Evolutionary conservation across 2,113 vertebrate species (phyloP), one percentile per base, ranked within the genome.

Genomic region (Datnioides undecimradiatus): DNA sequence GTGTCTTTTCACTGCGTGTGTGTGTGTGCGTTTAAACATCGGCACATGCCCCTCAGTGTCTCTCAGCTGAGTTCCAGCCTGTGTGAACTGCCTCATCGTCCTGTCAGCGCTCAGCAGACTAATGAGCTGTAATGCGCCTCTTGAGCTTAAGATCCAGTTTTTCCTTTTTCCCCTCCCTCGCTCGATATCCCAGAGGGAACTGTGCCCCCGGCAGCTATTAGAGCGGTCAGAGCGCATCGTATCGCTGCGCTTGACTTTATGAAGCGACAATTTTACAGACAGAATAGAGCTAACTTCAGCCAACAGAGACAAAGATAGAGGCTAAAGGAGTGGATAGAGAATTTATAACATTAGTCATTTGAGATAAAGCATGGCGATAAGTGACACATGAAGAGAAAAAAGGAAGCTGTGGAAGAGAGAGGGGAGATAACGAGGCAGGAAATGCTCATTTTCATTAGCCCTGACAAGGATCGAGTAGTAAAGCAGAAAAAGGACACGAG

Each of bases 71-170:
- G 63, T 54, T 79, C 58, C 46, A 68, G 63, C n/a, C 36, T 66
- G 75, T 65, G 72, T 67, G 64, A 88, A 52, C 58, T 45, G 58
- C n/a, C n/a, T 59, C 72, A 68, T 76, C 31, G 17, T 67, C 29
- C 76, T 73, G 67, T 83, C 83, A 62, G 64, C 64, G 21, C 59
- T 80, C 34, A 8, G 57, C 57, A 74, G 54, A 78, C 36, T 86
- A 83, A 88, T 82, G 82, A 91, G 51, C 58, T 49, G 73, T 41
- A 64, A 76, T 58, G 23, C 27, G n/a, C 48, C 29, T 78, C 69
- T 65, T 11, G 5, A 78, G 51, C 41, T 70, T 72, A 34, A 34
- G 14, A 25, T 45, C 5, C 2, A 0, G 3, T 51, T 41, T 63
- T 54, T 2, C 27, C 12, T n/a, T 48, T 16, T 25, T 10, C 43